Percentiles rank a stretch among this genome's conserved stretches.
Evolutionary conservation across 1,140 invertebrate genomes (phyloP).

Genomic region (Trichonephila inaurata): DNA sequence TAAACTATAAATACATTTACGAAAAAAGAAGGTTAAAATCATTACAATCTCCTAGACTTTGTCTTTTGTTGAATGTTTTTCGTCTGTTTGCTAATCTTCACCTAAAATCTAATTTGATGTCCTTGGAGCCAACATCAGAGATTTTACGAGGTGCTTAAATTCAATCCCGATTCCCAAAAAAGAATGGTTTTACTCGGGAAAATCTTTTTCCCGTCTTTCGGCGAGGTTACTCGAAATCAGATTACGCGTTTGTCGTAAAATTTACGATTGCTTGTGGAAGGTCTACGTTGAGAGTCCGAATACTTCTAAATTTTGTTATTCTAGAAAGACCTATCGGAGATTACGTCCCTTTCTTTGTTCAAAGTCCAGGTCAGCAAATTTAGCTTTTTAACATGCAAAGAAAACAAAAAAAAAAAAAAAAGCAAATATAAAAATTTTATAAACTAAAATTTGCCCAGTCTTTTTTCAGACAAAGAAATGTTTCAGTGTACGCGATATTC

Average conservation of each 20-base stretch:
- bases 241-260: slow-evolving; percentile 10
- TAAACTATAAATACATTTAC: too few species aligned
- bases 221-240: slow-evolving; percentile 3
- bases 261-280: neutral
- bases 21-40: too few species aligned
- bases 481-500: too few species aligned
- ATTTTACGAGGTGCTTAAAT: slow-evolving; percentile 7
- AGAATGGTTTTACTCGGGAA: neutral
- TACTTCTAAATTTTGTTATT: neutral
- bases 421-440: too few species aligned
- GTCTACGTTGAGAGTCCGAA: neutral
- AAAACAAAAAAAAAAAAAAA: too few species aligned
- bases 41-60: too few species aligned
- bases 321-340: neutral
- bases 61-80: neutral
- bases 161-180: neutral
- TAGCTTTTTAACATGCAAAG: too few species aligned
- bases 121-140: neutral
- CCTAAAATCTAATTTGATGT: neutral
- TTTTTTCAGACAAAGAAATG: too few species aligned
- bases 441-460: too few species aligned
- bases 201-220: neutral
- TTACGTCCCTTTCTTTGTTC: too few species aligned
- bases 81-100: neutral
- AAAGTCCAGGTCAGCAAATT: too few species aligned